These are phyloP conservation scores for Sarcophaga rosellei DNA, from an alignment of 2,888 invertebrate genomes.

Conservation along the genomic window DNA sequence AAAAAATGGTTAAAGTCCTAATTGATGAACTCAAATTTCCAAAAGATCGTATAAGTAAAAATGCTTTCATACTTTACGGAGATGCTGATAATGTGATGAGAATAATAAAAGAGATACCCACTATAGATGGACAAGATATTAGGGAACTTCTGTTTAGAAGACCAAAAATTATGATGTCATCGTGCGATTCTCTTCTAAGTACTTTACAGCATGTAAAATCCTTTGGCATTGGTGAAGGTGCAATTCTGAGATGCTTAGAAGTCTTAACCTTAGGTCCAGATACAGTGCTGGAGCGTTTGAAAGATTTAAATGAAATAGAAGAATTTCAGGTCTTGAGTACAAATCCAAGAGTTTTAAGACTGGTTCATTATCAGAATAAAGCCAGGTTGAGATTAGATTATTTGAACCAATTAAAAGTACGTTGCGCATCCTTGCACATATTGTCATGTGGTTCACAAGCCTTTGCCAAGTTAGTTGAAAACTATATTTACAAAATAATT, in stretches of 20 bases:
- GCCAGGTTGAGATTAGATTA: conserved; percentile 82
- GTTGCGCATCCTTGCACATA: conserved; percentile 82
- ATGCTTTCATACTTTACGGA: conserved; percentile 84
- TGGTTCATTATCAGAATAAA: conserved; percentile 82
- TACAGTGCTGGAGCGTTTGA: conserved; percentile 84
- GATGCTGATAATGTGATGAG: conserved; percentile 84
- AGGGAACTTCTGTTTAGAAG: conserved; percentile 82
- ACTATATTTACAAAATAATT: neutral
- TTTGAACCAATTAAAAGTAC: conserved; percentile 82
- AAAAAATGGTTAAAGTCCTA: conserved; percentile 83
- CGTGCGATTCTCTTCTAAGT: conserved; percentile 83
- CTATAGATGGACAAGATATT: conserved; percentile 83
- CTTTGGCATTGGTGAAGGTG: conserved; percentile 83
- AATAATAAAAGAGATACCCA: conserved; percentile 83
- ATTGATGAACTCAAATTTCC: conserved; percentile 83
- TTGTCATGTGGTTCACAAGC: conserved; percentile 79
- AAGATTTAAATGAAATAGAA: conserved; percentile 83
- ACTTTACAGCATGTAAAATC: conserved; percentile 84
- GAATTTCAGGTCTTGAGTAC: conserved; percentile 84
- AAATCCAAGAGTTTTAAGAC: conserved; percentile 84
- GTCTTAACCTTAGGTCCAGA: conserved; percentile 84
- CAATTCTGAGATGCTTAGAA: conserved; percentile 83
- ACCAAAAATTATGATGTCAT: conserved; percentile 85
- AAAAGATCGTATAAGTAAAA: conserved; percentile 82
- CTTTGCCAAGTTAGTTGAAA: conserved; percentile 80